Evolutionary conservation across 2,888 invertebrate species (phyloP), one percentile per base, ranked within the genome.

Genomic region (Junonia oenone): DNA sequence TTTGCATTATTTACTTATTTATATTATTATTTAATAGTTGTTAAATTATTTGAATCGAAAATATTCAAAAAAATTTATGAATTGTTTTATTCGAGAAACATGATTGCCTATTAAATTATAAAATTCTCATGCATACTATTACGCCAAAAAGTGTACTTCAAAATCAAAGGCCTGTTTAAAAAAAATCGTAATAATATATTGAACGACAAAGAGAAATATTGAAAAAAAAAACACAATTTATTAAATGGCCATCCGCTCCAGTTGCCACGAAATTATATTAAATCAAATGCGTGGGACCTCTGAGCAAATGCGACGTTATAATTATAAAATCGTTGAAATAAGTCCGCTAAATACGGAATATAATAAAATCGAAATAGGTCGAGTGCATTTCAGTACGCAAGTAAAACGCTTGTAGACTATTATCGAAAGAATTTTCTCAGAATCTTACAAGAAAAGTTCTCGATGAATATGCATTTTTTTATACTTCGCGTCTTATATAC

Each of bases 321-420:
- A 50, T 37, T 50, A 50, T 49, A 55, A 55, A 45, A 19, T 19
- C 31, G 26, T 26, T 8, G 22, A 13, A 26, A 43, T 14, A 53
- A 38, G 46, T 29, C 45, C 6, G 35, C 38, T 55, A 51, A 55
- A 45, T 55, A 27, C 35, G 27, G 29, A 45, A 19, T 40, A 40
- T 43, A 46, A 31, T 51, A 55, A 55, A 49, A 57, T 43, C 19
- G 43, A 57, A 57, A 45, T 54, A 38, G 58, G 58, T 58, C 58
- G 45, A 55, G 55, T 45, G 45, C 53, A 27, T 45, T 52, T 53
- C 48, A 53, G 38, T 45, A 48, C 43, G 22, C 43, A 26, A 17
- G 43, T 43, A n/a, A 11, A n/a, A 46, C 46, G 37, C 45, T 46
- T 19, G 38, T 46, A 29, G 52, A 38, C 37, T 46, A 19, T 52